A percentile compares a stretch with the other conserved stretches of the same genome.
These are phyloP conservation scores for Scaptomyza tumidula DNA, from an alignment of 2,888 invertebrate genomes.

Conservation along the genomic window DNA sequence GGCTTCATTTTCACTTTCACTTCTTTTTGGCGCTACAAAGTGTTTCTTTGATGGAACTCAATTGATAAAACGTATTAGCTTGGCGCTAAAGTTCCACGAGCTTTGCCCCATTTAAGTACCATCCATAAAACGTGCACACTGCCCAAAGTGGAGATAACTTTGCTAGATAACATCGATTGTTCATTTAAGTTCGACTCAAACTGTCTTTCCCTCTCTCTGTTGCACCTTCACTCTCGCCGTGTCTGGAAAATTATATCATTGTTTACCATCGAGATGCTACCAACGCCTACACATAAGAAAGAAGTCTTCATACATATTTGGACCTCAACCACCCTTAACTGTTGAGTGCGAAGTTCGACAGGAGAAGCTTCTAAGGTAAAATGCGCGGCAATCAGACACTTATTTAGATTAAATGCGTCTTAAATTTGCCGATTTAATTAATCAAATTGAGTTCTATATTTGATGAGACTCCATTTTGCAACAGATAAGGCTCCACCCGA, in stretches of 20 bases:
- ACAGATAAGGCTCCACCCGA: background rate
- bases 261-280: conserved; percentile 49
- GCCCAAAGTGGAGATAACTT: conserved; percentile 27
- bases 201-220: background rate
- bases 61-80: conserved; percentile 80
- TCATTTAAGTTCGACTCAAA: conserved; percentile 54
- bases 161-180: conserved; percentile 69
- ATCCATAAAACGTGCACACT: conserved; percentile 55
- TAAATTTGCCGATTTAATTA: conserved; percentile 67
- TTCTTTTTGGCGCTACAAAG: conserved; percentile 52
- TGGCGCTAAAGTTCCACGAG: conserved; percentile 61
- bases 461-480: conserved; percentile 15
- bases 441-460: conserved; percentile 65
- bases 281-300: conserved; percentile 1
- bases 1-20: conserved; percentile 28
- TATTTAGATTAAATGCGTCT: conserved; percentile 62
- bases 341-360: conserved; percentile 34
- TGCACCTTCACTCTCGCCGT: background rate
- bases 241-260: conserved; percentile 31
- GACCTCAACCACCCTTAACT: background rate
- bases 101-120: conserved; percentile 36
- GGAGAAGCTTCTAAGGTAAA: conserved; percentile 26
- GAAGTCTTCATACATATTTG: background rate
- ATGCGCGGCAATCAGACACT: conserved; percentile 54
- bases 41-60: conserved; percentile 78